Evolutionary conservation across 1,140 invertebrate species (phyloP).

Genomic region (Drosophila athabasca): DNA sequence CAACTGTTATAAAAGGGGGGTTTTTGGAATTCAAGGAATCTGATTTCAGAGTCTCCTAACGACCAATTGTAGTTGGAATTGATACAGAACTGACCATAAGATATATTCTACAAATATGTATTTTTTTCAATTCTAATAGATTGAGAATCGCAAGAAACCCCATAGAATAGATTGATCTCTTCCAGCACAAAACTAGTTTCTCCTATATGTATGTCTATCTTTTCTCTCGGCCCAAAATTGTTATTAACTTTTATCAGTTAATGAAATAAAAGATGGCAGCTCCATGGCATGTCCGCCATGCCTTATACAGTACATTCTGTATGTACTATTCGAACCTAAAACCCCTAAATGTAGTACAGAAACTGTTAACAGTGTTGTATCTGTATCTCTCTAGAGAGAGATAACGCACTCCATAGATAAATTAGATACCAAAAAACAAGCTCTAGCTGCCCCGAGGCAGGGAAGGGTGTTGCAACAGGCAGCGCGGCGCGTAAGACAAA

Average conservation of each 20-base stretch:
- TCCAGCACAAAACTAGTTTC: background rate
- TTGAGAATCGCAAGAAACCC: no score
- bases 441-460: slow-evolving; percentile 14
- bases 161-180: no score
- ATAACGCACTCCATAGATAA: slow-evolving; percentile 40
- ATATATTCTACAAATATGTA: no score
- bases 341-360: slow-evolving; percentile 19
- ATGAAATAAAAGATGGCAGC: slow-evolving; percentile 44
- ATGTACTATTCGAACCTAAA: no score
- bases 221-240: slow-evolving; percentile 51
- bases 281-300: background rate
- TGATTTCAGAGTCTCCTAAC: no score
- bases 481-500: slow-evolving; percentile 37
- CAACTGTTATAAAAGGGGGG: no score
- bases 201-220: background rate
- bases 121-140: no score
- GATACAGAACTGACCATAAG: no score
- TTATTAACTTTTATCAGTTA: slow-evolving; percentile 62
- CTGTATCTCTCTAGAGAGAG: slow-evolving; percentile 34
- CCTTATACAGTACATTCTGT: background rate
- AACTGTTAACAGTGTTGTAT: slow-evolving; percentile 53
- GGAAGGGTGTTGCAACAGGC: slow-evolving; percentile 65
- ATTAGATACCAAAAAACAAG: slow-evolving; percentile 38
- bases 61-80: no score
- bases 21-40: no score